Percentiles rank a stretch among this genome's conserved stretches.
Evolutionary conservation across 2,888 invertebrate species (phyloP).

Genomic region (Nasonia oneida): DNA sequence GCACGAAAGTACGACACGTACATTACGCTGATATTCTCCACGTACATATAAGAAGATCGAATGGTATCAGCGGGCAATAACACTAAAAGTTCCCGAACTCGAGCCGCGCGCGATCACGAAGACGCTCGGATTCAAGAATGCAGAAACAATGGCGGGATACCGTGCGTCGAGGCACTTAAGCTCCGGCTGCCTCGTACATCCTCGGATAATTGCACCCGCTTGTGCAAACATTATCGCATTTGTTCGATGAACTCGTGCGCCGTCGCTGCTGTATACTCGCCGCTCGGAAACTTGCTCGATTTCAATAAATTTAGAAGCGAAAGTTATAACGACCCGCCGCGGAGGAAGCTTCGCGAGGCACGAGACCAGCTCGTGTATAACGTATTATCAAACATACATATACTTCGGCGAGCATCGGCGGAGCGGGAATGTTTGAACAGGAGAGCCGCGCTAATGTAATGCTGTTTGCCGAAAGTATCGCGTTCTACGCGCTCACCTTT

Average conservation of each 20-base stretch:
- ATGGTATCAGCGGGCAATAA: neutral
- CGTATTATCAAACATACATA: neutral
- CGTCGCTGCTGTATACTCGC: neutral
- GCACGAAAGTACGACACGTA: no score
- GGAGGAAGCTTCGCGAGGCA: neutral
- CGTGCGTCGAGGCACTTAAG: slow-evolving; percentile 69
- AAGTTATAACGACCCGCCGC: slow-evolving; percentile 42
- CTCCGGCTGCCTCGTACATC: slow-evolving; percentile 68
- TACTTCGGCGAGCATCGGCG: neutral
- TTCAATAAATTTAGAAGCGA: slow-evolving; percentile 58
- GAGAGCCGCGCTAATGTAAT: slow-evolving; percentile 74
- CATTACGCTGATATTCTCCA: neutral
- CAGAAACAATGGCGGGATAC: slow-evolving; percentile 66
- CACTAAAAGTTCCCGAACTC: slow-evolving; percentile 1
- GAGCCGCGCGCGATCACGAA: neutral
- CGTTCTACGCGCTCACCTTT: slow-evolving; percentile 62
- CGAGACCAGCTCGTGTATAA: neutral
- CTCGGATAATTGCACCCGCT: slow-evolving; percentile 67
- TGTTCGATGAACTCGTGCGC: slow-evolving; percentile 27
- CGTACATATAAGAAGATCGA: neutral
- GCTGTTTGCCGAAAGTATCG: slow-evolving; percentile 73
- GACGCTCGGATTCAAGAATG: slow-evolving; percentile 38
- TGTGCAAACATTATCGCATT: slow-evolving; percentile 65
- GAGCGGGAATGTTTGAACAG: slow-evolving; percentile 70
- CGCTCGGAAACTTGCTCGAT: slow-evolving; percentile 38